Evolutionary conservation across 2,113 vertebrate species (phyloP), one percentile per base, ranked within the genome.

Genomic region (Cryptomyrus ogoouensis): DNA sequence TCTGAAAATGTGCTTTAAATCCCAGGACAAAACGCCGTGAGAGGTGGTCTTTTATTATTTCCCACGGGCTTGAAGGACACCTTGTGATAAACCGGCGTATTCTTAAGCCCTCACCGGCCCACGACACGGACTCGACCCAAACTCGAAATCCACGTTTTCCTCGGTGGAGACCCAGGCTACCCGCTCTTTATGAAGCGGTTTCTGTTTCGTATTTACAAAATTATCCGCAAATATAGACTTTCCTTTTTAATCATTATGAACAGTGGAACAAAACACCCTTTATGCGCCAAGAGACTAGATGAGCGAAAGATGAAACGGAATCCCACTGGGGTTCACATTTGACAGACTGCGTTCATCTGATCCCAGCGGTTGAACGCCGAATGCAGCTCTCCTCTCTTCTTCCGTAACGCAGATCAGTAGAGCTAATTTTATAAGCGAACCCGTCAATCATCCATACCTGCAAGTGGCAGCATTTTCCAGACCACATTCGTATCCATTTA

Each of bases 1-100:
- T 86, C 46, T 86, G 47, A 47, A 86, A 86, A 86, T 27, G 83
- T 86, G 83, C 44, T 86, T 86, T 49, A 86, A 86, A 50, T 86
- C 83, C 83, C 83, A n/a, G 44, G 83, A 86, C 83, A 86, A 86
- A 86, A 86, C n/a, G 44, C 83, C 7, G 13, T 46, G 19, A 50
- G 47, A 86, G 83, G 44, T 86, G 46, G 44, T 86, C 74, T 80
- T 80, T 42, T 27, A 86, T 86, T 47, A 49, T 86, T 86, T 86
- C 83, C 83, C n/a, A 27, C 42, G n/a, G 47, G 49, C 47, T 86
- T 86, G 44, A 86, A 86, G 83, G 83, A 47, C 83, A 86, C n/a
- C 83, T 86, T 86, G 83, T 27, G 5, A 80, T 42, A 77, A 77
- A 77, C n/a, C 70, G 70, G 70, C 13, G 70, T 39, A 39, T 77